phyloP scores from a whole-genome alignment of 2,797 vertebrate genomes.

The Myotis daubentonii region DNA sequence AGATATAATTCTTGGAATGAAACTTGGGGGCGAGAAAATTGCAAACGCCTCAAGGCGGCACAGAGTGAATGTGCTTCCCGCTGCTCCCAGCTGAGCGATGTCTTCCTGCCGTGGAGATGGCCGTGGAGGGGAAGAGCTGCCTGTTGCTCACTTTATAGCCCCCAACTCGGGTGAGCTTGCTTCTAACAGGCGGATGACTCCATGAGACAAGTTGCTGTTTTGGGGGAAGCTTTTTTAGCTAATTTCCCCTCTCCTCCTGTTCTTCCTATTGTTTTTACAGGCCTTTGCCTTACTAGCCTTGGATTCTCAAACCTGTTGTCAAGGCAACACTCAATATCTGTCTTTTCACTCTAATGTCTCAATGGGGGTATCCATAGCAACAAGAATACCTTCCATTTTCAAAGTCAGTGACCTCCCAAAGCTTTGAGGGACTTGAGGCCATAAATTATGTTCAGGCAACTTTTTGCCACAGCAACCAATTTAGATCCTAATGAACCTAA shows the following conservation, averaged over 20 bases:
- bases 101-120: not conserved
- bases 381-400: slow-evolving; percentile 80
- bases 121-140: not conserved
- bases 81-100: not conserved
- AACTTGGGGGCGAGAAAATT: not conserved
- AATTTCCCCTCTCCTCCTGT: not conserved
- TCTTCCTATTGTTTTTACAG: slow-evolving; percentile 42
- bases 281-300: slow-evolving; percentile 63
- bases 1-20: not conserved
- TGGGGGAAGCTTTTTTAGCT: not conserved
- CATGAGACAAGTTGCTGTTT: not conserved
- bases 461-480: not conserved
- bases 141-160: not conserved
- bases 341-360: slow-evolving; percentile 80
- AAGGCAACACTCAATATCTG: slow-evolving; percentile 89
- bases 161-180: not conserved
- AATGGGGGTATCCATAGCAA: slow-evolving; percentile 88
- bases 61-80: fast-evolving
- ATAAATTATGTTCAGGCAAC: slow-evolving; percentile 21
- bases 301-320: slow-evolving; percentile 87
- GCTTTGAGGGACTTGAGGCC: slow-evolving; percentile 30
- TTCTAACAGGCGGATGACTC: not conserved
- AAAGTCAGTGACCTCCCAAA: slow-evolving; percentile 65
- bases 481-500: not conserved
- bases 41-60: not conserved